Conservation (phyloP, 2,797 vertebrate species). For the Paramormyrops hopkinsi region DNA sequence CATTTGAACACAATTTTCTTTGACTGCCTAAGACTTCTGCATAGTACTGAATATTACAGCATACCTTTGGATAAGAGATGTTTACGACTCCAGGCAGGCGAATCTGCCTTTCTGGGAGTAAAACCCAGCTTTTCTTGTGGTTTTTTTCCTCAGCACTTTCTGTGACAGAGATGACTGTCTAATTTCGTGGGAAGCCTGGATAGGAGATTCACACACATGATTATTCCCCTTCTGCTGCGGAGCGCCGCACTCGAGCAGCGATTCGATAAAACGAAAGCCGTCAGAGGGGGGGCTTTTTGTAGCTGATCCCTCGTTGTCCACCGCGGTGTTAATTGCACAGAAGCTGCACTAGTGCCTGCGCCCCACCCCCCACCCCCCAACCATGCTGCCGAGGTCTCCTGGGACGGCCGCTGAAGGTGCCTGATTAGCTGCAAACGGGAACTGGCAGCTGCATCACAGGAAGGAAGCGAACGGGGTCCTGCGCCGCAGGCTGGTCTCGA, state of each 20-base stretch:
- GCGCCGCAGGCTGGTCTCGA: not conserved
- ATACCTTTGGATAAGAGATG: not conserved
- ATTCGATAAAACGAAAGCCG: not conserved
- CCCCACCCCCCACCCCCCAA: too few relatives aligned
- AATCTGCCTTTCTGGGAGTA: not conserved
- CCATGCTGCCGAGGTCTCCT: not conserved
- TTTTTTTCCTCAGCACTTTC: not conserved
- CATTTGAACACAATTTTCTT: not conserved
- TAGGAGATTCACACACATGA: not conserved
- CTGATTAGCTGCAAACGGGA: not conserved
- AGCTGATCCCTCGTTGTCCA: not conserved
- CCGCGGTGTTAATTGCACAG: not conserved
- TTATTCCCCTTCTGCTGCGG: not conserved
- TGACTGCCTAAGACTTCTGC: not conserved
- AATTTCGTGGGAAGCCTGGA: not conserved
- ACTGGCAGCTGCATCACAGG: not conserved
- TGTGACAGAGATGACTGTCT: not conserved
- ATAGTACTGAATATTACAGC: not conserved
- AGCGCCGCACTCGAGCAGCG: not conserved
- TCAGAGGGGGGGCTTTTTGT: not conserved
- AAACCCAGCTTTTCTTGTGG: not conserved
- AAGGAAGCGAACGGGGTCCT: not conserved
- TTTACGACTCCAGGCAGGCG: not conserved
- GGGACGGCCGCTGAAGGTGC: not conserved
- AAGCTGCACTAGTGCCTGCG: not conserved